Conservation (phyloP, 2,113 vertebrate species). For the Heloderma charlesbogerti region DNA sequence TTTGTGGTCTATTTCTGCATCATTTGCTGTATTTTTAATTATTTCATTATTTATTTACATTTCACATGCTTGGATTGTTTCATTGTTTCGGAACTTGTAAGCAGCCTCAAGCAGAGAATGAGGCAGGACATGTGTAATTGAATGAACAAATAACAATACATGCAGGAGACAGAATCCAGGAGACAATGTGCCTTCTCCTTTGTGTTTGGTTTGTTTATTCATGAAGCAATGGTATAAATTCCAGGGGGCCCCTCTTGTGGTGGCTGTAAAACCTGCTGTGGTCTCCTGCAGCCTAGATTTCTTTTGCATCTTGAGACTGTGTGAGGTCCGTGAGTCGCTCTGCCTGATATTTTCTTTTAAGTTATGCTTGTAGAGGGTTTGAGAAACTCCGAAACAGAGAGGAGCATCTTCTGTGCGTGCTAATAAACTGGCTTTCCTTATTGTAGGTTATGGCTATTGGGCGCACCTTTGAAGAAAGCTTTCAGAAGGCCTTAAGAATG, state of each 20-base stretch:
- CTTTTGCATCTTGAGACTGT: neutral
- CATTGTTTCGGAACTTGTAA: neutral
- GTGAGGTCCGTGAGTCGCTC: no score
- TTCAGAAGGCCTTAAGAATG: conserved; percentile 96
- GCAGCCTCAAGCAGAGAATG: neutral
- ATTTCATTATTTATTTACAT: neutral
- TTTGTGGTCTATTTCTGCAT: neutral
- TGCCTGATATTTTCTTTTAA: neutral
- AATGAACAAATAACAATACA: neutral
- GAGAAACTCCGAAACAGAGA: neutral
- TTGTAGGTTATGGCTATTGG: conserved; percentile 94
- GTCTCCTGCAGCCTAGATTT: neutral
- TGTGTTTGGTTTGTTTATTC: neutral
- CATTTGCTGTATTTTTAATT: neutral
- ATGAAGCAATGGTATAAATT: neutral
- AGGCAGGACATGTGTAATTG: neutral
- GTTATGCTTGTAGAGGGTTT: neutral
- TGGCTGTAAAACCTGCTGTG: neutral
- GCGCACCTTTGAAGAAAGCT: conserved; percentile 94
- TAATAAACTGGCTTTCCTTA: neutral
- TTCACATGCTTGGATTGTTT: neutral
- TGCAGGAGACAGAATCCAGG: neutral
- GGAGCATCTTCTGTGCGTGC: neutral
- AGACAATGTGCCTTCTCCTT: no score
- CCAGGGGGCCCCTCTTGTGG: neutral